Base-by-base conservation (phyloP, 1,140 invertebrate species). In the Triops longicaudatus region DNA sequence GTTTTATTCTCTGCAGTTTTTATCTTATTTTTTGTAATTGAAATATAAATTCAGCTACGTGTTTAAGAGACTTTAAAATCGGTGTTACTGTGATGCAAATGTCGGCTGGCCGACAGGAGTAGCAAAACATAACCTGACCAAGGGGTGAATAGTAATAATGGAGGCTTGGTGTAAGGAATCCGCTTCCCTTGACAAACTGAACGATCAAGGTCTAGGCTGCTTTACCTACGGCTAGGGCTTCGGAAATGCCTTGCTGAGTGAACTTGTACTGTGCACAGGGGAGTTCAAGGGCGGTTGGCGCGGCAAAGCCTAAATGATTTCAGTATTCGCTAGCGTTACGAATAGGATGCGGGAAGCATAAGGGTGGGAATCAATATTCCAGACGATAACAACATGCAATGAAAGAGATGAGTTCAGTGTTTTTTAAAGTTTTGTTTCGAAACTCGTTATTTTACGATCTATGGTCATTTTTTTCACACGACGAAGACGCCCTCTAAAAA, bases 251-350 rank as follows among this genome's bases (percentile, higher is more conserved):
- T 63, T 63, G 50, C 50, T 63, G 6, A 9, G 31, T 63, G 14
- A 63, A n/a, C n/a, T n/a, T 63, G 50, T n/a, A 63, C 17, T 63
- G 10, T 63, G 17, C 5, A 17, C 50, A 37, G 50, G 10, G 50
- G 22, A 63, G 50, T 63, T 63, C 50, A 63, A 63, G 50, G 50
- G 50, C 50, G 50, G 50, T 63, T 22, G 50, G 17, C 14, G 50
- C 50, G 50, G 22, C 50, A 63, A 63, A 17, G 50, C 50, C 22
- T 63, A 63, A 63, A n/a, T 17, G 22, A 22, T 63, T 63, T 63
- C 22, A 14, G 50, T 63, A 63, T 63, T 63, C 50, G 50, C 50
- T 63, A 63, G 50, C 50, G 50, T 63, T n/a, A 63, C 50, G 44
- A 63, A 63, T 10, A n/a, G 50, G 7, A 22, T 4, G 14, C 14